Evolutionary conservation across 92 coral and sea anemone species (phyloP).

Genomic region (Isaurus tuberculatus): DNA sequence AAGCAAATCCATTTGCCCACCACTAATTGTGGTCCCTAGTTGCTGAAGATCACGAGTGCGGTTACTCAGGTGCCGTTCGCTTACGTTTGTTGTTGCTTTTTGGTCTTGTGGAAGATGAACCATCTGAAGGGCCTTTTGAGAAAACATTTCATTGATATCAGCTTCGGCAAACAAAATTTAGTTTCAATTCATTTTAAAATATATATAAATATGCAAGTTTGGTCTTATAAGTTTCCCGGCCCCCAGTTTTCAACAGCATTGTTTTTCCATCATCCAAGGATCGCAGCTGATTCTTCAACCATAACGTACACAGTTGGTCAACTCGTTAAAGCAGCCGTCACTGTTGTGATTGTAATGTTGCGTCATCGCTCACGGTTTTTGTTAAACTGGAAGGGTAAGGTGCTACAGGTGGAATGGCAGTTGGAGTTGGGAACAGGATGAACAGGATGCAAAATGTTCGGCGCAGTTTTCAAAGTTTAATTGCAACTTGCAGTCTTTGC

Average conservation of each 20-base stretch:
- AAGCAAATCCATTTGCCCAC: conserved; percentile 45
- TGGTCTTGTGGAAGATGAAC: conserved; percentile 23
- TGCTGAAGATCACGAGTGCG: conserved; percentile 35
- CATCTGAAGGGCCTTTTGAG: conserved; percentile 25
- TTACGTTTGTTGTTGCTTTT: conserved; percentile 3
- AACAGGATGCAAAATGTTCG: conserved; percentile 16
- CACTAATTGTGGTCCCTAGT: conserved; percentile 16
- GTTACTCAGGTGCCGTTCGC: conserved; percentile 34
- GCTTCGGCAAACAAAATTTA: neutral
- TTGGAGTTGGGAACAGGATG: conserved; percentile 5
- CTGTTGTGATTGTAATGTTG: neutral
- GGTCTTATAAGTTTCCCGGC: conserved; percentile 7
- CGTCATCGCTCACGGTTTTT: neutral
- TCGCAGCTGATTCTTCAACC: conserved; percentile 21
- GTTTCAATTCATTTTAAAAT: neutral
- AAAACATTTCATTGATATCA: neutral
- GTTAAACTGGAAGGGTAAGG: neutral
- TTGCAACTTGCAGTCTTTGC: conserved; percentile 45
- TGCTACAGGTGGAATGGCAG: neutral
- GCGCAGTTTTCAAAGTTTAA: conserved; percentile 14
- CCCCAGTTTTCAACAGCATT: conserved; percentile 32
- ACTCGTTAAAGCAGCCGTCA: neutral
- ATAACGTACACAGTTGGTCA: conserved; percentile 27
- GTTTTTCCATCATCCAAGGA: conserved; percentile 38
- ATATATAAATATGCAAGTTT: neutral